Evolutionary conservation across 92 coral and sea anemone genomes (phyloP), one percentile per base, ranked within the genome.

Genomic region (Paramuricea clavata): DNA sequence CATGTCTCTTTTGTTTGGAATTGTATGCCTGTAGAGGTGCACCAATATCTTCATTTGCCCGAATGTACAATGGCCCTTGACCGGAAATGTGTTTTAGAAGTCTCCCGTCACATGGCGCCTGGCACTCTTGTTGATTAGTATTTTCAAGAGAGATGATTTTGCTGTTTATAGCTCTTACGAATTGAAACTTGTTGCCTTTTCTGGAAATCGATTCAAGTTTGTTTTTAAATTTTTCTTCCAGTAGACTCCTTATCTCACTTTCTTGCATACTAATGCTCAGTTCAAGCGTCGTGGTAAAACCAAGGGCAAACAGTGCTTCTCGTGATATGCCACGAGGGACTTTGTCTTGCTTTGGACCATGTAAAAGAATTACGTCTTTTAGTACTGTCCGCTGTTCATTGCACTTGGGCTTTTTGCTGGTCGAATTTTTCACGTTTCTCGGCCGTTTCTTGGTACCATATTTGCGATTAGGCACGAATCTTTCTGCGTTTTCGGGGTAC

Each of bases 401-500:
- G 26, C 26, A 56, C 64, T 56, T 56, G 64, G 64, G 8, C 64
- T 56, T 56, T 56, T 65, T 65, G 72, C 42, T 65, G 35, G 72
- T 65, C 36, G 72, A 65, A 65, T 65, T 65, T 39, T 32, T 65
- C 78, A 71, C 56, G 78, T 71, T 71, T 71, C 78, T 71, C 19
- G 78, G 52, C 50, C 78, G 78, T 71, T 71, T 71, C 49, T 41
- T 71, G 56, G 25, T 23, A 22, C 78, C 50, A 71, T 71, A 71
- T 71, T 71, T 71, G 75, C 56, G 78, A 71, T 71, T 71, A 71
- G 78, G 78, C 78, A 71, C 50, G n/a, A 71, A 71, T 71, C 50
- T 71, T 71, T 71, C 78, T 17, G 78, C 54, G 56, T 71, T 71
- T 71, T 71, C 78, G 56, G 52, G 50, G 50, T 71, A 71, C 52